Percentiles rank a stretch among this genome's conserved stretches.
Evolutionary conservation across 2,113 vertebrate genomes (phyloP).

Genomic region (Nesogale talazaci): DNA sequence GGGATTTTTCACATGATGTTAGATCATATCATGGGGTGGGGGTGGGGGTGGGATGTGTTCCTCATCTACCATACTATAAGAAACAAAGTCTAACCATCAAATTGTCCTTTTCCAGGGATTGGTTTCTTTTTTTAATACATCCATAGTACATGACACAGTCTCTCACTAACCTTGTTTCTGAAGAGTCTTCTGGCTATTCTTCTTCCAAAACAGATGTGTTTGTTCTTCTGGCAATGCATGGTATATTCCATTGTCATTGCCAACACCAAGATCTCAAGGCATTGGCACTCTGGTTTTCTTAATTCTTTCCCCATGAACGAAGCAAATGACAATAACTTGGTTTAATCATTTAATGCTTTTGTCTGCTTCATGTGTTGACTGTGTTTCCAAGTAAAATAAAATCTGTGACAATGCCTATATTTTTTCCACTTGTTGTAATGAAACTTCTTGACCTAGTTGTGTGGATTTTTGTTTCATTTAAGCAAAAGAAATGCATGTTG

Average conservation of each 20-base stretch:
- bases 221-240: not conserved
- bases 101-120: too few relatives aligned
- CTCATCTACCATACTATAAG: too few relatives aligned
- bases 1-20: too few relatives aligned
- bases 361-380: not conserved
- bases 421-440: not conserved
- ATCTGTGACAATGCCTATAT: not conserved
- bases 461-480: not conserved
- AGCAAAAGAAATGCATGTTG: not conserved
- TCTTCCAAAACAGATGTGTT: not conserved
- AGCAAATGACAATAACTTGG: too few relatives aligned
- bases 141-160: too few relatives aligned
- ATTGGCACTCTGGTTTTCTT: not conserved
- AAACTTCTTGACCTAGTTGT: not conserved
- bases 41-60: too few relatives aligned
- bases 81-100: too few relatives aligned
- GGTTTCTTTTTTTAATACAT: too few relatives aligned
- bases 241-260: not conserved
- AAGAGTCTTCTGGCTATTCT: not conserved
- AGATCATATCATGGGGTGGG: too few relatives aligned
- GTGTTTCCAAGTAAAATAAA: not conserved
- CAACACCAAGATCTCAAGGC: not conserved
- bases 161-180: too few relatives aligned
- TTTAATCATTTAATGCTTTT: too few relatives aligned
- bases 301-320: not conserved